Evolutionary conservation across 2,797 vertebrate species (phyloP).

Genomic region (Tamandua tetradactyla): DNA sequence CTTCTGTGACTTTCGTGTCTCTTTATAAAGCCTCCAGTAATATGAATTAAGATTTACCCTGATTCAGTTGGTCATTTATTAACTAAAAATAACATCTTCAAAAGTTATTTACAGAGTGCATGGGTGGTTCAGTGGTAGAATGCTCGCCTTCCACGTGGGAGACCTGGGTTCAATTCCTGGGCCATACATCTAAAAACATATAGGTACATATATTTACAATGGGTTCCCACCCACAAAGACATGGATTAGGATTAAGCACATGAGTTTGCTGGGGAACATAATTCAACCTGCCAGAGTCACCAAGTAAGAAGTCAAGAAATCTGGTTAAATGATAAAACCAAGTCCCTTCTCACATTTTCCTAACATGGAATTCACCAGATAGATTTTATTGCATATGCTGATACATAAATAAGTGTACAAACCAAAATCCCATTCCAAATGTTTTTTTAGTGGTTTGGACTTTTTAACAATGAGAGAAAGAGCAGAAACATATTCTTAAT

Average conservation of each 20-base stretch:
- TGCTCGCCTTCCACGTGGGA: no score
- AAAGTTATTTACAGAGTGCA: no score
- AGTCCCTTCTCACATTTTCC: background rate
- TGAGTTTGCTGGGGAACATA: background rate
- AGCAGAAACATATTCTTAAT: background rate
- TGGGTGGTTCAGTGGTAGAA: no score
- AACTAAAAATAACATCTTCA: no score
- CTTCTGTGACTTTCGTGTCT: no score
- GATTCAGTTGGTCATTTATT: no score
- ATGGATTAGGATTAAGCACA: background rate
- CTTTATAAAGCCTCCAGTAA: no score
- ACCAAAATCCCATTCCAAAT: background rate
- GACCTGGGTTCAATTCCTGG: no score
- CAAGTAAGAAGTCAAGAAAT: background rate
- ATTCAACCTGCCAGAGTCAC: background rate
- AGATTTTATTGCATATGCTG: background rate
- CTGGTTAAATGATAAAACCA: background rate
- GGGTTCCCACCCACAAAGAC: no score
- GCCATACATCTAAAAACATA: no score
- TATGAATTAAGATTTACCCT: no score
- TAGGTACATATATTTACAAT: no score
- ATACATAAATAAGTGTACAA: conserved; percentile 9
- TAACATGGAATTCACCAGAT: background rate
- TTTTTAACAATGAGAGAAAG: conserved; percentile 33
- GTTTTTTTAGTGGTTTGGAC: background rate